Conservation (phyloP, 2,113 vertebrate species). For the Percina caprodes region DNA sequence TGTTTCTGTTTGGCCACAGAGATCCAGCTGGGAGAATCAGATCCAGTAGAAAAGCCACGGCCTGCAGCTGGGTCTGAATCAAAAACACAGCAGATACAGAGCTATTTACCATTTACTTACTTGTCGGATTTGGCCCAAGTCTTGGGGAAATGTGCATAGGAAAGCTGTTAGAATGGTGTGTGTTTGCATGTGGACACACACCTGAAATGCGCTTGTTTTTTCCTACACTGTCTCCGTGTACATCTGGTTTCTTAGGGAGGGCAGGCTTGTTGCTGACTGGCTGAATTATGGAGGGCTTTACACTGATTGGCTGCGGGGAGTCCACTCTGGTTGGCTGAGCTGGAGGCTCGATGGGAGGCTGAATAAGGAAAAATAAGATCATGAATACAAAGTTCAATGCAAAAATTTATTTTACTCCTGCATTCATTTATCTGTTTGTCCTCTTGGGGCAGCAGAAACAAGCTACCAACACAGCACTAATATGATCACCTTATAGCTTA, state of each 20-base stretch:
- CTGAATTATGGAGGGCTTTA: conserved; percentile 50
- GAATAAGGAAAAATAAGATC: conserved; percentile 13
- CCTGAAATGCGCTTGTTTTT: conserved; percentile 75
- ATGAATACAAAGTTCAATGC: background rate
- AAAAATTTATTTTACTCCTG: background rate
- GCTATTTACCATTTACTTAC: background rate
- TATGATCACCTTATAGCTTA: background rate
- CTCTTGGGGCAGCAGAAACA: background rate
- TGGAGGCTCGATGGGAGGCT: conserved; percentile 50
- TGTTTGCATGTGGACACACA: conserved; percentile 27
- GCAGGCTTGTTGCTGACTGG: conserved; percentile 69
- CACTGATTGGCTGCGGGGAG: conserved; percentile 34
- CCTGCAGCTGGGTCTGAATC: conserved; percentile 61
- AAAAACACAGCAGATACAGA: conserved; percentile 21
- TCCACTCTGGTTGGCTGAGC: conserved; percentile 38
- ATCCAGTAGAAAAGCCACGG: conserved; percentile 35
- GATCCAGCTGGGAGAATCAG: conserved; percentile 87
- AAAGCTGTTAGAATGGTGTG: background rate
- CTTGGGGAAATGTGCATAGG: background rate
- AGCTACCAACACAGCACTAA: background rate
- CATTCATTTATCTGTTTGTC: background rate
- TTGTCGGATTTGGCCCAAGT: background rate
- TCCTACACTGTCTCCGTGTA: conserved; percentile 70
- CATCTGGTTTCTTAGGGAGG: conserved; percentile 69
- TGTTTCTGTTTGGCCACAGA: conserved; percentile 89